These are phyloP conservation scores for Chloroceryle inda DNA, from an alignment of 2,797 vertebrate genomes.

Conservation along the genomic window DNA sequence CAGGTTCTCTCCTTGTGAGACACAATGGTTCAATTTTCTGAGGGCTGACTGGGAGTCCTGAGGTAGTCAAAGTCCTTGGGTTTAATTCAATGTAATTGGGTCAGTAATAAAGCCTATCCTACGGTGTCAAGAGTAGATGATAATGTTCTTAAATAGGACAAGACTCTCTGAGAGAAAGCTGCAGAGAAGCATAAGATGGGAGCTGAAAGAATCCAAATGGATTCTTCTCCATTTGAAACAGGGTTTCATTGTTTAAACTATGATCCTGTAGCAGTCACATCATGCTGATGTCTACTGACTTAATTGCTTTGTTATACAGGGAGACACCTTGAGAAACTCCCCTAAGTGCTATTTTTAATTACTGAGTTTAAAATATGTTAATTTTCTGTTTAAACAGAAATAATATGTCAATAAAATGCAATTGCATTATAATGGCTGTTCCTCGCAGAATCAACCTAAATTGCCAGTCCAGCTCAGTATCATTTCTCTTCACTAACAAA, in stretches of 20 bases:
- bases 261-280: neutral
- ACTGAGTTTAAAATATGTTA: neutral
- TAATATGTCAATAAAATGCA: slow-evolving; percentile 3
- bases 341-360: neutral
- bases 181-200: neutral
- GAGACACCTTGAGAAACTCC: neutral
- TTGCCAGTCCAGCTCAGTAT: neutral
- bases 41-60: neutral
- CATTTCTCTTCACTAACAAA: neutral
- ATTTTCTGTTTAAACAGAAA: neutral
- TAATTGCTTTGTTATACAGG: neutral
- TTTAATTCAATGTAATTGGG: neutral
- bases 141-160: neutral
- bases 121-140: neutral
- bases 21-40: rapidly evolving
- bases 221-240: neutral
- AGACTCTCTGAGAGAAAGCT: neutral
- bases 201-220: neutral
- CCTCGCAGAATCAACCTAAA: neutral
- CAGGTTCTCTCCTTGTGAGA: neutral
- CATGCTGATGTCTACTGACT: neutral
- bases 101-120: neutral
- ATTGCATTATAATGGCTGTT: neutral
- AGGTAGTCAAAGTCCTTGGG: neutral
- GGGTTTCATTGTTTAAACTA: neutral